Evolutionary conservation across 1,140 invertebrate species (phyloP).

Genomic region (Nephotettix cincticeps): DNA sequence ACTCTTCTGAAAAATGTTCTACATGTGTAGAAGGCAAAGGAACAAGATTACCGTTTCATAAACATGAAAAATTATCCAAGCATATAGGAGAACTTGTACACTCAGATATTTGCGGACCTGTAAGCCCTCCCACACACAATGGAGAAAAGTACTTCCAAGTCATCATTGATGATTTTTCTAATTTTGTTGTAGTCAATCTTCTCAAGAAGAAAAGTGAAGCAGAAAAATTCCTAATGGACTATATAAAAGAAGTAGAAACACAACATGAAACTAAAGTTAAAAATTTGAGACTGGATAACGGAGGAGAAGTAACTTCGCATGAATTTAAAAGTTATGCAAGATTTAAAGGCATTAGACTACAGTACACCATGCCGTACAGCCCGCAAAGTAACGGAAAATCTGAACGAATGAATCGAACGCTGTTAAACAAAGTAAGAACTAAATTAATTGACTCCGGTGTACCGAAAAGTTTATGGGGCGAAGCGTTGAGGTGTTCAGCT

Average conservation of each 20-base stretch:
- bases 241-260: too few species aligned
- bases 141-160: conserved; percentile 24
- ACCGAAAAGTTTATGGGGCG: conserved; percentile 42
- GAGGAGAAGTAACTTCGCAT: conserved; percentile 29
- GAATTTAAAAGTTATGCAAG: conserved; percentile 36
- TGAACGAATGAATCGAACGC: conserved; percentile 45
- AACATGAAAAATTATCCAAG: conserved; percentile 4
- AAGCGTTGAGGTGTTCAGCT: conserved; percentile 37
- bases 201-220: conserved; percentile 27
- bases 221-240: conserved; percentile 14
- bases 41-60: conserved; percentile 11
- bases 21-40: conserved; percentile 15
- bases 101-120: conserved; percentile 22
- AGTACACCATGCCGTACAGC: conserved; percentile 41
- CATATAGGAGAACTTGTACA: conserved; percentile 26
- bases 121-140: background rate
- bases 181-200: conserved; percentile 9
- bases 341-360: conserved; percentile 41
- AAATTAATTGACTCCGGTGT: too few species aligned
- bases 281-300: conserved; percentile 28
- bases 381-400: conserved; percentile 45
- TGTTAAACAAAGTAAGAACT: conserved; percentile 42
- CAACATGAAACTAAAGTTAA: conserved; percentile 10
- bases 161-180: conserved; percentile 21
- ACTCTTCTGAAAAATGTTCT: background rate